Percentiles rank a stretch among this genome's conserved stretches.
These are phyloP conservation scores for Listronotus bonariensis DNA, from an alignment of 1,140 invertebrate species.

Conservation along the genomic window DNA sequence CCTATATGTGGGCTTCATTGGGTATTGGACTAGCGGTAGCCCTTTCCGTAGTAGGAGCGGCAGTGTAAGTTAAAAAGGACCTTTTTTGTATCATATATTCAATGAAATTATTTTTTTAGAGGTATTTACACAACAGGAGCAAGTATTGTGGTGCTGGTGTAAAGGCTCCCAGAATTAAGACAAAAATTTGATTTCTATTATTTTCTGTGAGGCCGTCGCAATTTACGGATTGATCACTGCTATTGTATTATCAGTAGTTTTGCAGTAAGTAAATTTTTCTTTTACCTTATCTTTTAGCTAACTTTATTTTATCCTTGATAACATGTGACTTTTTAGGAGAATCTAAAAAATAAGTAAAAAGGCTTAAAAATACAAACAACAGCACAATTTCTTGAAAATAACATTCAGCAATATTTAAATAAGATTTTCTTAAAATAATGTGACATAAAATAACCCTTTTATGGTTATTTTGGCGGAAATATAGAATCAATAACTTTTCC, in stretches of 20 bases:
- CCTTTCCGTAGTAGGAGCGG: conserved; percentile 95
- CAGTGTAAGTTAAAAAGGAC: conserved; percentile 69
- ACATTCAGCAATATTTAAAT: no score
- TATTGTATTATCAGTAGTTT: conserved; percentile 69
- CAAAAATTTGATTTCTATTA: conserved; percentile 98
- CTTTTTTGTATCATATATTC: no score
- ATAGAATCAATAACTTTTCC: no score
- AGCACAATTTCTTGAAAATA: no score
- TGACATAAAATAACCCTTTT: no score
- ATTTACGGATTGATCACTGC: conserved; percentile 94
- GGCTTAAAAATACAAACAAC: no score
- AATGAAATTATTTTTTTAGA: conserved; percentile 47
- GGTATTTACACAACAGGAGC: conserved; percentile 96
- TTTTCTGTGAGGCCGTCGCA: conserved; percentile 93
- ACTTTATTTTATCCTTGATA: no score
- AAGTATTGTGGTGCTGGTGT: conserved; percentile 96
- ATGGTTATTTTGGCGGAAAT: no score
- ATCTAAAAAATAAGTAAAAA: no score
- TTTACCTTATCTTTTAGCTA: no score
- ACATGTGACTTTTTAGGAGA: no score
- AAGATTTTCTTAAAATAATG: no score
- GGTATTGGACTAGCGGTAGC: conserved; percentile 93
- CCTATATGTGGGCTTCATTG: conserved; percentile 91
- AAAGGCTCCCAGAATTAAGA: conserved; percentile 97
- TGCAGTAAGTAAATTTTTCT: conserved; percentile 21